phyloP scores from a whole-genome alignment of 2,888 invertebrate genomes.

The Ormyrus thymus region DNA sequence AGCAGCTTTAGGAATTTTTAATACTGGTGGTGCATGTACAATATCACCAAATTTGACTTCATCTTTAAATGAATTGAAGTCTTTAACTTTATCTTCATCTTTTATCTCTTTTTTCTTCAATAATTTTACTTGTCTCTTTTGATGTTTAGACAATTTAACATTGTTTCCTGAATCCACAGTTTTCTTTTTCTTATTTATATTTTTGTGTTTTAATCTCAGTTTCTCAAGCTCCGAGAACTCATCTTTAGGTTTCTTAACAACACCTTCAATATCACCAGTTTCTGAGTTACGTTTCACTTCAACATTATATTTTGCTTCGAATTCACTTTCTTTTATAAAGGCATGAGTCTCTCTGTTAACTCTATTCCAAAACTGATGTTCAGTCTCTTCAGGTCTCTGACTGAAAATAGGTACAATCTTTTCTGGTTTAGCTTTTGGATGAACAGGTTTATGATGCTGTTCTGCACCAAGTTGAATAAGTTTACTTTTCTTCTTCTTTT shows the following conservation, averaged over 20 bases:
- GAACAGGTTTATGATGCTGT: slow-evolving; percentile 30
- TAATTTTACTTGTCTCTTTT: slow-evolving; percentile 77
- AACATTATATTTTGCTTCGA: slow-evolving; percentile 80
- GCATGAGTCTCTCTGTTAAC: slow-evolving; percentile 81
- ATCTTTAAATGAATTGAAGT: slow-evolving; percentile 78
- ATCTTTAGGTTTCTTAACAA: slow-evolving; percentile 77
- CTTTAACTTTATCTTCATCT: slow-evolving; percentile 71
- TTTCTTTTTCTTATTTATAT: slow-evolving; percentile 68
- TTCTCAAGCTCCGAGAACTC: slow-evolving; percentile 76
- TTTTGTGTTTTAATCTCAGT: slow-evolving; percentile 70
- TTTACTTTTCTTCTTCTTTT: slow-evolving; percentile 63
- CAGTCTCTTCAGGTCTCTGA: slow-evolving; percentile 80
- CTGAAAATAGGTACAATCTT: slow-evolving; percentile 78
- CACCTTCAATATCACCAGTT: slow-evolving; percentile 76
- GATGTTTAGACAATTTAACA: slow-evolving; percentile 76
- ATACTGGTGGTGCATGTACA: slow-evolving; percentile 83
- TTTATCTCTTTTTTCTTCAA: slow-evolving; percentile 76
- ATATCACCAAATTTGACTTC: slow-evolving; percentile 85
- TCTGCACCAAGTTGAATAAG: slow-evolving; percentile 49
- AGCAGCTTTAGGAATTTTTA: slow-evolving; percentile 78
- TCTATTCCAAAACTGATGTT: slow-evolving; percentile 80
- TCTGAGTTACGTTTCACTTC: slow-evolving; percentile 77
- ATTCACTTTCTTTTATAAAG: slow-evolving; percentile 79
- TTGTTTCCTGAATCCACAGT: slow-evolving; percentile 30
- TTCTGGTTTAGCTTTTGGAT: slow-evolving; percentile 70